A percentile compares a stretch with the other conserved stretches of the same genome.
Evolutionary conservation across 2,888 invertebrate genomes (phyloP).

Genomic region (Cryptocephalus moraei): DNA sequence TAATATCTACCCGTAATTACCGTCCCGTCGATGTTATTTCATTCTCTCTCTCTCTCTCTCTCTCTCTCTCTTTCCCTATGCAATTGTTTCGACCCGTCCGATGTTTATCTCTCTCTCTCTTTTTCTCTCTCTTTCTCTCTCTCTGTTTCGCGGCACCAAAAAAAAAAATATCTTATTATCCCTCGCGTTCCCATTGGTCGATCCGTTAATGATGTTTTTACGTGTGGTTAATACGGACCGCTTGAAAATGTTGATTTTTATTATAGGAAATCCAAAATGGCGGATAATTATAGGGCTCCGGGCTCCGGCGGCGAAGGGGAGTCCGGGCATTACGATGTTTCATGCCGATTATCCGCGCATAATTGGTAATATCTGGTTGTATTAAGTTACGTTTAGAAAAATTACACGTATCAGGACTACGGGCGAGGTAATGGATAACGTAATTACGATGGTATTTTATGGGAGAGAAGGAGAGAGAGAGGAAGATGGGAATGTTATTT

Average conservation of each 20-base stretch:
- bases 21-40: too few species aligned
- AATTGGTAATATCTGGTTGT: slow-evolving; percentile 4
- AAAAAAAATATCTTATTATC: slow-evolving; percentile 38
- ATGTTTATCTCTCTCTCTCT: slow-evolving; percentile 17
- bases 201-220: slow-evolving; percentile 39
- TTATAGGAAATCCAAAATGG: slow-evolving; percentile 38
- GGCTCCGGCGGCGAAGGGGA: slow-evolving; percentile 6
- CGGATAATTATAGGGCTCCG: slow-evolving; percentile 29
- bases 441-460: neutral
- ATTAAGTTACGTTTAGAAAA: neutral
- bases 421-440: neutral
- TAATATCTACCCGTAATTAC: too few species aligned
- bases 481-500: too few species aligned
- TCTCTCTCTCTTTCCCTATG: neutral
- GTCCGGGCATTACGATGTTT: neutral
- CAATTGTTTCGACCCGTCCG: slow-evolving; percentile 19
- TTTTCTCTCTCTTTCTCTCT: neutral
- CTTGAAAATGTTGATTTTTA: slow-evolving; percentile 37
- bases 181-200: slow-evolving; percentile 35
- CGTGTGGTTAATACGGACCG: slow-evolving; percentile 36
- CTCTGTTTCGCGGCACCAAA: too few species aligned
- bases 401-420: neutral
- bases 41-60: too few species aligned
- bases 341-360: slow-evolving; percentile 1
- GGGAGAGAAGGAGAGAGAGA: too few species aligned